phyloP scores from a whole-genome alignment of 2,888 invertebrate genomes.

The Oxyscelio sp. region DNA sequence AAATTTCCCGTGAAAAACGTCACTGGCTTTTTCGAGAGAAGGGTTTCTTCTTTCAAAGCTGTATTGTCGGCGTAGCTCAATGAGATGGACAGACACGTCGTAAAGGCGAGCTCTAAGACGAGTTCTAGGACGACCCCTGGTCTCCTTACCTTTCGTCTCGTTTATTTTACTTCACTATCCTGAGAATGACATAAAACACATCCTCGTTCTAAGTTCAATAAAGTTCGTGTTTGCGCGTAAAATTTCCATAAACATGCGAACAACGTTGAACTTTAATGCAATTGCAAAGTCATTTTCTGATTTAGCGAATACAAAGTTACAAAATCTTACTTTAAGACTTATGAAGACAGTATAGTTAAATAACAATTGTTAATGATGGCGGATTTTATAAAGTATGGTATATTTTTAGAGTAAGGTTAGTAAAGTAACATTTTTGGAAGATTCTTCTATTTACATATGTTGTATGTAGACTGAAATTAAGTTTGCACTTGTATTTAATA shows the following conservation, averaged over 20 bases:
- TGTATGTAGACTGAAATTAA: no score
- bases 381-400: no score
- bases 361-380: no score
- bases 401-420: no score
- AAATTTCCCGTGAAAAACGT: slow-evolving; percentile 83
- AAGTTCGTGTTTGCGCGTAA: slow-evolving; percentile 13
- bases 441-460: no score
- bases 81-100: slow-evolving; percentile 65
- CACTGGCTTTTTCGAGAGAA: slow-evolving; percentile 71
- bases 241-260: slow-evolving; percentile 16
- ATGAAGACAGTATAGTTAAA: no score
- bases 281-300: no score
- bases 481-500: no score
- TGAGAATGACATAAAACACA: slow-evolving; percentile 46
- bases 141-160: slow-evolving; percentile 53
- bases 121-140: slow-evolving; percentile 49
- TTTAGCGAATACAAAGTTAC: no score
- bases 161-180: slow-evolving; percentile 54
- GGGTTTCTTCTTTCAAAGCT: slow-evolving; percentile 77
- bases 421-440: no score
- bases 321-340: no score
- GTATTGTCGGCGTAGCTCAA: slow-evolving; percentile 30
- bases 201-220: slow-evolving; percentile 43
- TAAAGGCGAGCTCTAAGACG: slow-evolving; percentile 75
- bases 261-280: not conserved